Base-by-base conservation (phyloP, 2,797 vertebrate genomes). In the Anniella stebbinsi region DNA sequence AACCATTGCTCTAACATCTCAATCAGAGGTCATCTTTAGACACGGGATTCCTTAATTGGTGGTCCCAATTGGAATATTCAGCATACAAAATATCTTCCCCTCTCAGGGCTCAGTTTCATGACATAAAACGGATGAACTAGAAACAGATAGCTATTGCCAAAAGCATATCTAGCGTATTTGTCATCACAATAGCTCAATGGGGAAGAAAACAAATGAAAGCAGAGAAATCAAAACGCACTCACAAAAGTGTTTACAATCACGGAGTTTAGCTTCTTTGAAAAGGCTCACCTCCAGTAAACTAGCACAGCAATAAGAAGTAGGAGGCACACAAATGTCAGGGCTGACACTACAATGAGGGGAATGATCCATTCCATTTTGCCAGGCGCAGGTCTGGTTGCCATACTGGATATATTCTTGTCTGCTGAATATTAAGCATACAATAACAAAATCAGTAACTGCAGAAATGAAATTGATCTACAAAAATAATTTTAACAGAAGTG, bases 311-410 rank as follows among this genome's bases (percentile, higher is more conserved):
- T 97, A 95, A 99, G 98, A 94, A 99, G 98, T 92, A 99, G 97
- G 96, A 99, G 98, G 97, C 99, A 99, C 96, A 99, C 97, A 75
- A 99, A 98, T 70, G 98, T 99, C 96, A 99, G 98, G 88, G 98
- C 98, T 67, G 99, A 99, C 72, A 99, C 98, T 96, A 99, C 98
- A 93, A 99, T 98, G 96, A 99, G 96, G 3, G 99, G 99, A 94
- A 99, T 98, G 86, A 99, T 98, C 99, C 99, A 99, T 95, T 99
- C 98, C 98, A 99, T 98, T 96, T 98, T 97, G 93, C 98, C 98
- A 45, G 97, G 97, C 70, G 97, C 97, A 9, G 97, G 97, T 77
- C 97, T 97, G 0, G 97, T 98, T 51, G 98, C 98, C 97, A 98
- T 97, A 92, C 98, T 98, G 92, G 98, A 98, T 92, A 98, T 97